phyloP scores from a whole-genome alignment of 2,797 vertebrate genomes.

The Sebastes oblongus region DNA sequence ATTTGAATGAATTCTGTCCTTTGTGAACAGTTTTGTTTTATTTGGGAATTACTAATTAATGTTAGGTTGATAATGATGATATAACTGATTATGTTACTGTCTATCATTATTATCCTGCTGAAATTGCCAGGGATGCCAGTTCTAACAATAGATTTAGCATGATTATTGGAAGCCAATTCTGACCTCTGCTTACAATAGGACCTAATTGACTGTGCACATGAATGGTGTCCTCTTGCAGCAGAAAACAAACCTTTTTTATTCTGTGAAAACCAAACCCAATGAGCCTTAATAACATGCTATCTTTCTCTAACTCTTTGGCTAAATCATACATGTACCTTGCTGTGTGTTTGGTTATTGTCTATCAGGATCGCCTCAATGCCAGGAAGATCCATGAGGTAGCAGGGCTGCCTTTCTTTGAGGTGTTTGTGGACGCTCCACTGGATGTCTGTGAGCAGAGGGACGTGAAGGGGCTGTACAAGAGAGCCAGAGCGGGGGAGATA shows the following conservation, averaged over 20 bases:
- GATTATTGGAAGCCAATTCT: background rate
- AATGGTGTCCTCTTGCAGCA: background rate
- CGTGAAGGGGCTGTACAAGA: conserved; percentile 97
- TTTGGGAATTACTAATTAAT: background rate
- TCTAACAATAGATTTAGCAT: background rate
- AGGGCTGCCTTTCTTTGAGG: conserved; percentile 96
- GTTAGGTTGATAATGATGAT: background rate
- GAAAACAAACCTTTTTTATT: background rate
- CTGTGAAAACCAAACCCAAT: background rate
- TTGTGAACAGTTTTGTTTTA: background rate
- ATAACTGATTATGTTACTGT: background rate
- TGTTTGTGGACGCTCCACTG: conserved; percentile 96
- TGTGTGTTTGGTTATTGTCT: conserved; percentile 5
- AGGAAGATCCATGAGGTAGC: conserved; percentile 94
- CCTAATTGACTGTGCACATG: background rate
- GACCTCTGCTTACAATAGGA: background rate
- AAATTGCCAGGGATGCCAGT: background rate
- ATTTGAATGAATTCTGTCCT: background rate
- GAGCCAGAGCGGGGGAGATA: conserved; percentile 97
- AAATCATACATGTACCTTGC: background rate
- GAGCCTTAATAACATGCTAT: background rate
- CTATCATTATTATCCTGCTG: background rate
- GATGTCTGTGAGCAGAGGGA: conserved; percentile 97
- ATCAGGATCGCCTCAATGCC: conserved; percentile 94
- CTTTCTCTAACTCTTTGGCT: background rate